These are phyloP conservation scores for Catharus ustulatus DNA, from an alignment of 2,797 vertebrate genomes.

Conservation along the genomic window DNA sequence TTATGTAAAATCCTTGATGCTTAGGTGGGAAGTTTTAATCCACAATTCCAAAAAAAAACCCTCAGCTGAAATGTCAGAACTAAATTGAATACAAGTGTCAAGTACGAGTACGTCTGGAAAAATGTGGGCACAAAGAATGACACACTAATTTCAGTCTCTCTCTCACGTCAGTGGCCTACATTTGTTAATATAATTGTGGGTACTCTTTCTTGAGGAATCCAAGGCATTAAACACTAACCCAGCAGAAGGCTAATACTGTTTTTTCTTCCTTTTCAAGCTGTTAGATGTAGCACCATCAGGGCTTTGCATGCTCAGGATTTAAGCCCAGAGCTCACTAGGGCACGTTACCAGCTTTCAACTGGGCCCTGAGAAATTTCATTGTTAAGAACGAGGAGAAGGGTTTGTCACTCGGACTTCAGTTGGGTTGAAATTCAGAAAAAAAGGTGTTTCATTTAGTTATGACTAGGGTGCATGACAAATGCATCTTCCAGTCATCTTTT, in stretches of 20 bases:
- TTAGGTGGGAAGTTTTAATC: constrained; percentile 56
- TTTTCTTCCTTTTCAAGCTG: not conserved
- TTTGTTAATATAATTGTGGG: constrained; percentile 23
- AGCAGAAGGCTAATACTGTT: not conserved
- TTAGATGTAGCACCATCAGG: not conserved
- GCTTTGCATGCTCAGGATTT: not conserved
- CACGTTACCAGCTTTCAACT: not conserved
- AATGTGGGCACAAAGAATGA: constrained; percentile 54
- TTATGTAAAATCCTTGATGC: constrained; percentile 52
- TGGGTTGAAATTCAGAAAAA: not conserved
- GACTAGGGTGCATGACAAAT: not conserved
- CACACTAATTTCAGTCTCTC: constrained; percentile 37
- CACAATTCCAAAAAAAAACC: constrained; percentile 25
- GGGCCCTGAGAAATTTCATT: not conserved
- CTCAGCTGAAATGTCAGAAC: constrained; percentile 47
- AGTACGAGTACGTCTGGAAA: not conserved
- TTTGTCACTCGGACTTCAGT: not conserved
- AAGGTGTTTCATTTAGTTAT: not conserved
- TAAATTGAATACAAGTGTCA: constrained; percentile 45
- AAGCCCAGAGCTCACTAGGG: not conserved
- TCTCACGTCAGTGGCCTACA: constrained; percentile 17
- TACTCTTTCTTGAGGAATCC: constrained; percentile 9
- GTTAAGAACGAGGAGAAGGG: not conserved
- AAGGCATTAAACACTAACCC: not conserved
- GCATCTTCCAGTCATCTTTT: not conserved